Base-by-base conservation (phyloP, 2,113 vertebrate genomes). In the Henicopernis longicauda region DNA sequence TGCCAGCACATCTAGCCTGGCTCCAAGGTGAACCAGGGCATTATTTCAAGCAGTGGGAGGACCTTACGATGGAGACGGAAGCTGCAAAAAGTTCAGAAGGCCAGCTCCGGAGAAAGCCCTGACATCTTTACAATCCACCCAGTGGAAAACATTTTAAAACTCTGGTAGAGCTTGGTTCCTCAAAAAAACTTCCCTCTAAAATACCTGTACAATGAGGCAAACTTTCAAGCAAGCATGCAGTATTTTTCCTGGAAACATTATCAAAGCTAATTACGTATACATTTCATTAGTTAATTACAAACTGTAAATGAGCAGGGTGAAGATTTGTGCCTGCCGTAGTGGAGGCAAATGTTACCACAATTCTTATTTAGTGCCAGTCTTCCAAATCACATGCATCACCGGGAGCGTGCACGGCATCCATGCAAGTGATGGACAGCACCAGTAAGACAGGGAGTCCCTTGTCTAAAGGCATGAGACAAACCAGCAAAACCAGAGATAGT, bases 31-130 rank as follows among this genome's bases (percentile, higher is more conserved):
- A 91, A 32, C 20, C 47, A 49, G 29, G 50, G 11, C 11, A n/a
- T 23, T 36, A 25, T 12, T 26, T 32, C 54, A 76, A 70, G 54
- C 45, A 34, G 29, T 22, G 22, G 16, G 16, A 82, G 13, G 25
- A 72, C 14, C 11, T 72, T 31, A 8, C 0, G 0, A 12, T 27
- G 31, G 14, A 16, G 11, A 45, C 3, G 0, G 31, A 82, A 79
- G n/a, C 5, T 31, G n/a, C 23, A 83, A 89, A 88, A 83, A 49
- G 13, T 29, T 81, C 66, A 44, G 36, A 80, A 89, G n/a, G 50
- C 23, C 40, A 18, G 38, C 20, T 61, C 16, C 20, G 11, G 16
- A 42, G 38, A 81, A 84, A 65, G 29, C 5, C 22, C 16, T 79
- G 77, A 63, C 7, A 58, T 65, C 16, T 52, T 78, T 63, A 66